A percentile compares a stretch with the other conserved stretches of the same genome.
phyloP scores from a whole-genome alignment of 2,797 vertebrate species.

The Lacerta agilis region DNA sequence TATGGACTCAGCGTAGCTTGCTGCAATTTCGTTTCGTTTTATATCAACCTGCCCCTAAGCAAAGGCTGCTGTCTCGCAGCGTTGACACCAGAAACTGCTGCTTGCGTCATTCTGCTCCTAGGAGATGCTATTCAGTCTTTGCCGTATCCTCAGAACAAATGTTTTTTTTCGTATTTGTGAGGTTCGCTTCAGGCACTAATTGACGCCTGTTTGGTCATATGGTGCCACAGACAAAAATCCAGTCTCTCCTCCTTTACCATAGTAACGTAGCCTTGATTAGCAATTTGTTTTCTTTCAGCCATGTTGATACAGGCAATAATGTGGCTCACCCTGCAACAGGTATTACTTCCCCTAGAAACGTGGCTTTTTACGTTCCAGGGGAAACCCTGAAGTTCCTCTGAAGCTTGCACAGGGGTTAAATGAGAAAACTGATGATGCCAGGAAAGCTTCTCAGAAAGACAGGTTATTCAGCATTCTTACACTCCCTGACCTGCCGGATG shows the following conservation, averaged over 20 bases:
- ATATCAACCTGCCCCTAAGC: background rate
- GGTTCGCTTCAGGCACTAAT: background rate
- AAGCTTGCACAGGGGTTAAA: background rate
- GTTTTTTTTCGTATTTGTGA: background rate
- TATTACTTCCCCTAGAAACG: background rate
- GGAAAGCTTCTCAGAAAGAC: background rate
- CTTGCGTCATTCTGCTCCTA: slow-evolving; percentile 33
- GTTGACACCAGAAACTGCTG: background rate
- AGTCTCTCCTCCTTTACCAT: background rate
- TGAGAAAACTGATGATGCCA: background rate
- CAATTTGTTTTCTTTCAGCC: background rate
- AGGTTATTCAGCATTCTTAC: background rate
- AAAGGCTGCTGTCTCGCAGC: background rate
- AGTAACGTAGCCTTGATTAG: slow-evolving; percentile 7
- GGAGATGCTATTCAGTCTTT: slow-evolving; percentile 30
- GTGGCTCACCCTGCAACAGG: too few relatives aligned
- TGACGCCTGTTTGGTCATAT: background rate
- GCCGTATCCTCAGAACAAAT: background rate
- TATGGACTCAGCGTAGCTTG: background rate
- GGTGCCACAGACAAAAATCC: background rate
- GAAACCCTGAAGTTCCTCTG: background rate
- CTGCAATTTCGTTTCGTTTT: background rate
- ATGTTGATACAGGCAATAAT: background rate
- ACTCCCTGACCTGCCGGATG: background rate
- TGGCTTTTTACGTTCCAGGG: background rate